Conservation (phyloP, 2,888 invertebrate genomes). For the Hofmannophila pseudospretella region DNA sequence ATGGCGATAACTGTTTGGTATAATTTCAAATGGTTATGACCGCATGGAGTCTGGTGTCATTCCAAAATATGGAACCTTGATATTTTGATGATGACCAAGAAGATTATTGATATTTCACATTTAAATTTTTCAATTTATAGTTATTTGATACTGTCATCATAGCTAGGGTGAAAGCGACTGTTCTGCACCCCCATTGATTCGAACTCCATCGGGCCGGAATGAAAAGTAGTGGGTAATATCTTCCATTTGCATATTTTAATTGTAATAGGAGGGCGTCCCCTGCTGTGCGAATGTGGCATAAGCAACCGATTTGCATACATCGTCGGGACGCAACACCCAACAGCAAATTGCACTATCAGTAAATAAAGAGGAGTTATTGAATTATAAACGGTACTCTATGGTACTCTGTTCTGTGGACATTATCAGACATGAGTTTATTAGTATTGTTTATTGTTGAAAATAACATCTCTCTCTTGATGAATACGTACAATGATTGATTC, state of each 20-base stretch:
- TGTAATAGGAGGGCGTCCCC: slow-evolving; percentile 56
- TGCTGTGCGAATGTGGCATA: slow-evolving; percentile 58
- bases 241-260: slow-evolving; percentile 76
- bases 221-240: slow-evolving; percentile 73
- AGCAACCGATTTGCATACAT: slow-evolving; percentile 65
- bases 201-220: slow-evolving; percentile 56
- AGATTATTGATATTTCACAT: no score
- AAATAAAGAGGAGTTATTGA: slow-evolving; percentile 52
- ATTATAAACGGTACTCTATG: slow-evolving; percentile 25
- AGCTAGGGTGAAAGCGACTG: slow-evolving; percentile 20
- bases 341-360: slow-evolving; percentile 54
- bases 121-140: no score
- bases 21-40: no score
- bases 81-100: no score
- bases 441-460: background rate
- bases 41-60: no score
- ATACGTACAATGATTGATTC: background rate
- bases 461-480: no score
- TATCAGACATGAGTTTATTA: background rate
- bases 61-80: no score
- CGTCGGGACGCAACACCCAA: slow-evolving; percentile 29
- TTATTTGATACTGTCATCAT: slow-evolving; percentile 46
- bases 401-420: background rate
- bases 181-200: slow-evolving; percentile 45
- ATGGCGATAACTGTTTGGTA: no score